Base-by-base conservation (phyloP, 1,140 invertebrate genomes). In the Monochamus saltuarius region DNA sequence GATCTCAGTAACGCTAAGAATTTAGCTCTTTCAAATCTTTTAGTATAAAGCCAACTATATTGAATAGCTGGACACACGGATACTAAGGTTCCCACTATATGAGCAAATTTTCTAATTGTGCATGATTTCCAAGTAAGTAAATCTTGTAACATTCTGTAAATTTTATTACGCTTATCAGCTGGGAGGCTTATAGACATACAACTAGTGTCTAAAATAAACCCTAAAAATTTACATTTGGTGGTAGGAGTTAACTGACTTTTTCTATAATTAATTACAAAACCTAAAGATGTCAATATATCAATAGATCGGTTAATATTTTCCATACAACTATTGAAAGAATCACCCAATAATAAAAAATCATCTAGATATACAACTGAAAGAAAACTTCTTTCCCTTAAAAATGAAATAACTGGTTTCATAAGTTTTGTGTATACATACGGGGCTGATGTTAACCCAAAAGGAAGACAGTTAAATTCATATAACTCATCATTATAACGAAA, bases 1-100 rank as follows among this genome's bases (percentile, higher is more conserved):
- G 49, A 38, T 10, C 46, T 16, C 11, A 35, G 8, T 45, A 66
- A 36, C 9, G 13, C 43, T 29, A 62, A 13, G 29, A 34, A 58
- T 55, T 69, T 69, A 42, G 42, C 45, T 36, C 58, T 49, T 64
- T 69, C 67, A 37, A 69, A 54, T n/a, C 13, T n/a, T 56, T 69
- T 69, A 2, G 54, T 67, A 19, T 69, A 50, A 14, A 66, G 14
- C 54, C 56, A 68, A 14, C 52, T 42, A 55, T 68, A 70, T 47
- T 29, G 0, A 34, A 61, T 37, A 11, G 62, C 64, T 9, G 59
- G 51, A 49, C 62, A 65, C 11, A 43, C 22, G 34, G 64, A 55
- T 11, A 49, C 36, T 8, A 68, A 45, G 1, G 36, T 3, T 7
- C 67, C 62, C 16, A 66, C 22, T 1, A 64, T 16, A 42, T 51